Evolutionary conservation across 2,888 invertebrate species (phyloP).

Genomic region (Volucella inanis): DNA sequence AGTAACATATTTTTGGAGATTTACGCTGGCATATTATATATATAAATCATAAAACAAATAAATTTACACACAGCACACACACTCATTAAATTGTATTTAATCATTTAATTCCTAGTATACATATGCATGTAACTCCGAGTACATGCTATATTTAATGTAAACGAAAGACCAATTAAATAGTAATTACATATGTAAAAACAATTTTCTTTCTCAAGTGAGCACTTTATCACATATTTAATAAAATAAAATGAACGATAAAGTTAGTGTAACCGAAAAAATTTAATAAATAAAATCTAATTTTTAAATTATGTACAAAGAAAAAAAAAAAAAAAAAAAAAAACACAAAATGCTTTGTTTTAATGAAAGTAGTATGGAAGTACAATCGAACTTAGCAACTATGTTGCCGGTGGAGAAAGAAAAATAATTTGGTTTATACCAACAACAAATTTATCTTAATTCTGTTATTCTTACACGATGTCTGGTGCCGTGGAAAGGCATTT

Average conservation of each 20-base stretch:
- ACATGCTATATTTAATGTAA: not conserved
- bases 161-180: slow-evolving; percentile 57
- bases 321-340: slow-evolving; percentile 28
- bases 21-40: slow-evolving; percentile 66
- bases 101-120: slow-evolving; percentile 47
- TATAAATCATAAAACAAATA: slow-evolving; percentile 48
- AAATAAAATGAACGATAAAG: slow-evolving; percentile 44
- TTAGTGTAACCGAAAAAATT: slow-evolving; percentile 62
- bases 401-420: no score
- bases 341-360: slow-evolving; percentile 33
- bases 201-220: slow-evolving; percentile 25
- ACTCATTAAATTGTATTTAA: slow-evolving; percentile 61
- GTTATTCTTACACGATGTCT: no score
- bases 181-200: slow-evolving; percentile 27
- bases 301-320: slow-evolving; percentile 70
- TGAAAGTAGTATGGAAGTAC: not conserved
- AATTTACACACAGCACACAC: slow-evolving; percentile 45
- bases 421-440: no score
- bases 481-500: no score
- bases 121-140: slow-evolving; percentile 17
- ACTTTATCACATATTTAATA: slow-evolving; percentile 26
- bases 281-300: slow-evolving; percentile 66
- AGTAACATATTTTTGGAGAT: slow-evolving; percentile 57
- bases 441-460: no score
- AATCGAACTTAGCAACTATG: no score